Base-by-base conservation (phyloP, 2,888 invertebrate genomes). In the Cinara cedri region DNA sequence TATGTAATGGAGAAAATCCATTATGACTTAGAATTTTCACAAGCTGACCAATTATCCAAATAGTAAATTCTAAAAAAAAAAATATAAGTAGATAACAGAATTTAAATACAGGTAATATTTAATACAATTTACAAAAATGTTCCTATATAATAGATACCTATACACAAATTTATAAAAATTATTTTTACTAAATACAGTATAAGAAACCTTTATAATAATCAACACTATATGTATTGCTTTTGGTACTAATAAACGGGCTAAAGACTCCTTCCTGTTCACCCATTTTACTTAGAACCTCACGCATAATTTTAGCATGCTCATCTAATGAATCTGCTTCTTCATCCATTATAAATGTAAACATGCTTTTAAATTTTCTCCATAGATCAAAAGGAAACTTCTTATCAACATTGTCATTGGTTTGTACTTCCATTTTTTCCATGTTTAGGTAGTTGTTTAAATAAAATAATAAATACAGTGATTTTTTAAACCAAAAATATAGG, bases 21-120 rank as follows among this genome's bases (percentile, higher is more conserved):
- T 54, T 57, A 34, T 66, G 76, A 19, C 76, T 57, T 16, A 76
- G 55, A 68, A 81, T 81, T 68, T 81, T 66, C 13, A 81, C 60
- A 60, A 81, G 76, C 60, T 81, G 81, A 21, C 81, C 81, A 60
- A 81, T 68, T 44, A 81, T 81, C 81, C 81, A 81, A 14, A 75
- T 81, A 1, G 74, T 81, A 70, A 81, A 81, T 75, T 74, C 81
- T 81, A 11, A 46, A 75, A 57, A 63, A 54, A 54, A 62, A 4
- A 49, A 68, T 8, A 34, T 6, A 4, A 6, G 3, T 4, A 34
- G 34, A 6, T 34, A 34, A 34, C n/a, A n/a, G 14, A 13, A 26
- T 26, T 24, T 24, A 26, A 16, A 26, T 26, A 10, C 16, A 11
- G 62, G 13, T 62, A 34, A 34, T 19, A 62, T 62, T 62, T n/a